Evolutionary conservation across 2,113 vertebrate species (phyloP), one percentile per base, ranked within the genome.

Genomic region (Peromyscus californicus): DNA sequence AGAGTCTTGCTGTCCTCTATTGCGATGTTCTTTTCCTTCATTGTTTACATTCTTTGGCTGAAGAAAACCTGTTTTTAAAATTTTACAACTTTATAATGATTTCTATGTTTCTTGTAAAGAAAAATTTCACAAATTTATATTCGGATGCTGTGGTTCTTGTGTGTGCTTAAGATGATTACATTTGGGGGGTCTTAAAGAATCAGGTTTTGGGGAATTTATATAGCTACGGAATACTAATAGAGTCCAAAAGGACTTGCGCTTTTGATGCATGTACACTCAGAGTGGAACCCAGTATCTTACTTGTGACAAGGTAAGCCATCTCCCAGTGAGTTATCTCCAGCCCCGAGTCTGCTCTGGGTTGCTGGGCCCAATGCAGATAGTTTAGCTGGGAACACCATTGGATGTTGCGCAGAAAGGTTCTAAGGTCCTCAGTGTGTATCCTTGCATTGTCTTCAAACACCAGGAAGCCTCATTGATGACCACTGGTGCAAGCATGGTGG

Each of bases 91-190:
- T 93, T 90, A 83, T 83, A 84, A 59, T 67, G 19, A 39, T 85
- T 82, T 85, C 5, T 26, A 39, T 26, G 45, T 93, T 96, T 74
- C 51, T 90, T 26, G 90, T 85, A 93, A 91, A 82, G 74, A 54
- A 31, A 61, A 16, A 45, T 54, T 89, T 85, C 33, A 90, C 42
- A 74, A 54, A 72, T 93, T 72, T 26, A 57, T 93, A 82, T 70
- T 80, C 61, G 78, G 13, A 63, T 96, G 36, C 26, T 78, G 24
- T 86, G 45, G 42, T 3, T 70, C 75, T 94, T 48, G 26, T 91
- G 70, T 94, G 29, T 91, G 5, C 3, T 1, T 78, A 72, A 75
- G 21, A 21, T 89, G 48, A 63, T 70, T 91, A 29, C 3, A 54
- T 48, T 79, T 61, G 42, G 7, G 26, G 65, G 59, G 3, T 3